A percentile compares a stretch with the other conserved stretches of the same genome.
phyloP scores from a whole-genome alignment of 2,113 vertebrate genomes.

The Amblyopsis rosae region DNA sequence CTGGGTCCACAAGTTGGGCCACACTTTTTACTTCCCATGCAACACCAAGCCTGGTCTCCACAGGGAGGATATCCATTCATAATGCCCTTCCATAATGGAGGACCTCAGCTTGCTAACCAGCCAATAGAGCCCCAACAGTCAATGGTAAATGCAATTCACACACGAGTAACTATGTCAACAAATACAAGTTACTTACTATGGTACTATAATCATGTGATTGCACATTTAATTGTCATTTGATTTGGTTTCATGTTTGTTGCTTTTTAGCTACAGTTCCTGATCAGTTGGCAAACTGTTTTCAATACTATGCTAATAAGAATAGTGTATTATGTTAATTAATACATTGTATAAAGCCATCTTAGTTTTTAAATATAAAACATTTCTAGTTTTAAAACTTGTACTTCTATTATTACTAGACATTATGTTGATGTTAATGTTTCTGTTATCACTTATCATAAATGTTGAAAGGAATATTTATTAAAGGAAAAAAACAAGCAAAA shows the following conservation, averaged over 20 bases:
- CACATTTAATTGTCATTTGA: no score
- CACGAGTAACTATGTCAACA: background rate
- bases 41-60: constrained; percentile 46
- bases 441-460: background rate
- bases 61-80: constrained; percentile 38
- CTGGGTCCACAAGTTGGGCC: constrained; percentile 7
- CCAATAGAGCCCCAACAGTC: background rate
- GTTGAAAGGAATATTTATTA: background rate
- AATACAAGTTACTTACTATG: background rate
- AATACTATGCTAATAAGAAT: no score
- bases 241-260: no score
- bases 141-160: background rate
- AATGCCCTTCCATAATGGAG: constrained; percentile 23
- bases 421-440: background rate
- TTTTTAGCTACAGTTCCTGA: no score
- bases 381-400: no score
- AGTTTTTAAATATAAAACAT: no score
- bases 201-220: background rate
- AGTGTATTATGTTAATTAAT: no score
- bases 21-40: constrained; percentile 28
- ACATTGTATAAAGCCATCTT: no score
- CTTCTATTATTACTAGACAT: no score
- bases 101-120: background rate
- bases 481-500: background rate
- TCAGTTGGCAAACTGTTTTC: no score